Base-by-base conservation (phyloP, 2,797 vertebrate species). In the Brachyalestes nurse region DNA sequence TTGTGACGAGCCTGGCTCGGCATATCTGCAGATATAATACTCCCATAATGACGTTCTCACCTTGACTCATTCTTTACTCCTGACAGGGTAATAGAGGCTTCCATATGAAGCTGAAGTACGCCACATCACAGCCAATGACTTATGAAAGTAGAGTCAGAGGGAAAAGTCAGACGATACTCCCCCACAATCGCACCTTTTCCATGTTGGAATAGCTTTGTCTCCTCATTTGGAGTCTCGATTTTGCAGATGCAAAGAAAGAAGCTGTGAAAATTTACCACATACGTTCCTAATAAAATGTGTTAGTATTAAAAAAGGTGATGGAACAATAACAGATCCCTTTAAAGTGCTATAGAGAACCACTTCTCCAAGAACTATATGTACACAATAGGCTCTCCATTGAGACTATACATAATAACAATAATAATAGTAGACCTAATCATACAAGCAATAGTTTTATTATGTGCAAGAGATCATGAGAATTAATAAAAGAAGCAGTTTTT, bases 1-100 rank as follows among this genome's bases (percentile, higher is more conserved):
- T 81, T 83, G 67, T 69, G 79, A 79, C 81, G 81, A 79, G 84
- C 80, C 65, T 72, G 76, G 73, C 72, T 64, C 83, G 80, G 82
- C 84, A 74, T 80, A 84, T 86, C 84, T 79, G 79, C 79, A 85
- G 81, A 85, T 84, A 86, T 85, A 86, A 86, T 79, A 78, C 85
- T 75, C 76, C 77, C 81, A 82, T 87, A 84, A 86, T 86, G 81
- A 86, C 75, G 81, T 73, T 67, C 82, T 86, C 86, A 87, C 84
- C 86, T 87, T 82, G 79, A 83, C 38, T 77, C 81, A 83, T 86
- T 83, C 77, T 66, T 87, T 82, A 83, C 80, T 76, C 71, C 42
- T 85, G 86, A 82, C 79, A 82, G 79, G 12, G n/a, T 67, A 81
- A 76, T 74, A 49, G 64, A 84, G 83, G 62, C 77, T 69, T 82